A percentile compares a stretch with the other conserved stretches of the same genome.
phyloP scores from a whole-genome alignment of 2,888 invertebrate species.

The Drosophila paramelanica region DNA sequence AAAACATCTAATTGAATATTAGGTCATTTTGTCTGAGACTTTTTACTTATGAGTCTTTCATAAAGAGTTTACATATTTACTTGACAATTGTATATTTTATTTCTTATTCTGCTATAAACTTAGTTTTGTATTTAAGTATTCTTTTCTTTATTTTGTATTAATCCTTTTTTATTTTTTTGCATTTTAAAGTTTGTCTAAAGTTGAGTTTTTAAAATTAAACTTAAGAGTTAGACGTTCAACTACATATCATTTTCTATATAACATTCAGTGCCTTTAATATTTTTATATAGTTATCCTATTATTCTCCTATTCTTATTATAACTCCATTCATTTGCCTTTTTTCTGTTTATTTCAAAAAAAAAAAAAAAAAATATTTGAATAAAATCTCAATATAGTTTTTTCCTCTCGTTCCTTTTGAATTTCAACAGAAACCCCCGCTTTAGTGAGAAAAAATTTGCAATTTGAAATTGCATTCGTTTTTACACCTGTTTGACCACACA shows the following conservation, averaged over 20 bases:
- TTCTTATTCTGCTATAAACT: slow-evolving; percentile 11
- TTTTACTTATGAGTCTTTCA: slow-evolving; percentile 47
- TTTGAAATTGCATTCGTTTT: slow-evolving; percentile 37
- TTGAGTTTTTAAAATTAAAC: slow-evolving; percentile 27
- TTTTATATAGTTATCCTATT: not conserved
- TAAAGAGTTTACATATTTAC: slow-evolving; percentile 35
- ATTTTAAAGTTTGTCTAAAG: slow-evolving; percentile 17
- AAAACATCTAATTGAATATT: slow-evolving; percentile 25
- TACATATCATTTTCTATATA: slow-evolving; percentile 7
- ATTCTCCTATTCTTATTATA: not conserved
- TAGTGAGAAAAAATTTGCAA: slow-evolving; percentile 26
- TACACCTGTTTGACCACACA: slow-evolving; percentile 19
- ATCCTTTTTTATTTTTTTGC: not conserved
- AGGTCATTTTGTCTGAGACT: slow-evolving; percentile 28
- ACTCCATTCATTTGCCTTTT: slow-evolving; percentile 9
- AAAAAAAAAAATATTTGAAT: not conserved
- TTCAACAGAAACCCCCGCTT: slow-evolving; percentile 21
- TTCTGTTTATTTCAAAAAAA: not conserved
- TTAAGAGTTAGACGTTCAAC: slow-evolving; percentile 1
- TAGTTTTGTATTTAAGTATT: slow-evolving; percentile 7
- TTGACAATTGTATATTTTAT: slow-evolving; percentile 5
- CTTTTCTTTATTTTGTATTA: not conserved
- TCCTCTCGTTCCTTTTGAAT: slow-evolving; percentile 1
- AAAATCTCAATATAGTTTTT: slow-evolving; percentile 3
- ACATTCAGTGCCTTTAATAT: slow-evolving; percentile 37